Conservation (phyloP, 1,140 invertebrate genomes). For the Rhagoletis pomonella region DNA sequence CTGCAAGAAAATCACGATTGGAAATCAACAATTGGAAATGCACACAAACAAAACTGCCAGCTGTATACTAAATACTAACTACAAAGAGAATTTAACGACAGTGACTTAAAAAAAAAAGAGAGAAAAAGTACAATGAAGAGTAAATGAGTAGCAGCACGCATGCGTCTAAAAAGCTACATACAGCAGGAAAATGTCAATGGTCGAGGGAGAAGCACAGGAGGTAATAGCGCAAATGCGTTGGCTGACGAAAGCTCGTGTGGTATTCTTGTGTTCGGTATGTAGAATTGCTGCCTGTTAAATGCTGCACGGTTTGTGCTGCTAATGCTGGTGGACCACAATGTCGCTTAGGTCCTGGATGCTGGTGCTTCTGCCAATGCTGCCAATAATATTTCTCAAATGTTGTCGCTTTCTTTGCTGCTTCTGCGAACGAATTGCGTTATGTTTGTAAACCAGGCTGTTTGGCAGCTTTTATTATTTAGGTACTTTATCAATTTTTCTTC, state of each 20-base stretch:
- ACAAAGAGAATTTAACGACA: not conserved
- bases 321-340: not conserved
- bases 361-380: not conserved
- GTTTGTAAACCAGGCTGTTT: not conserved
- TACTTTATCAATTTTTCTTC: not conserved
- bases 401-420: not conserved
- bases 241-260: not conserved
- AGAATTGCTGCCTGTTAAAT: not conserved
- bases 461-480: too few relatives aligned
- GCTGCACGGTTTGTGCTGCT: not conserved
- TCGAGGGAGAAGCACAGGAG: not conserved
- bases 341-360: constrained; percentile 30
- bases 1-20: constrained; percentile 31
- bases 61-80: too few relatives aligned
- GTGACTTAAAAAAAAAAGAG: not conserved
- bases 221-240: not conserved
- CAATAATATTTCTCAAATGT: not conserved
- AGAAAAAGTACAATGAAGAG: not conserved
- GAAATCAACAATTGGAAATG: constrained; percentile 43
- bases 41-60: not conserved
- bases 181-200: not conserved
- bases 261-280: not conserved
- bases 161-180: constrained; percentile 1
- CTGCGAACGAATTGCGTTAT: not conserved
- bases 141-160: not conserved